phyloP scores from a whole-genome alignment of 2,113 vertebrate genomes.

The Periophthalmus modestus region DNA sequence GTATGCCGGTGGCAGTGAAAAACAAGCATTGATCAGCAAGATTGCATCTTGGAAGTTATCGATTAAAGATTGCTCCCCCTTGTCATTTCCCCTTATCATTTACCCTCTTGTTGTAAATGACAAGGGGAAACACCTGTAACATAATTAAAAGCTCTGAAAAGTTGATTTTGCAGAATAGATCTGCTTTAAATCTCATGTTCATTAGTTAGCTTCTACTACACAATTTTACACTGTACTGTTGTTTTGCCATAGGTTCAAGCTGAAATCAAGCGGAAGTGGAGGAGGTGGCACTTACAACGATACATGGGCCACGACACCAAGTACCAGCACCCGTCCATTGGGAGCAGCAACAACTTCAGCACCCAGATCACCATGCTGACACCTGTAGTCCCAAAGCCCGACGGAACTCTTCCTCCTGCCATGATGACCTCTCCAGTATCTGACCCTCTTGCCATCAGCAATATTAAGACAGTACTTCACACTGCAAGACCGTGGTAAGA shows the following conservation, averaged over 20 bases:
- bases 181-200: too few species aligned
- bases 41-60: too few species aligned
- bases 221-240: neutral
- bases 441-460: slow-evolving; percentile 22
- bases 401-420: slow-evolving; percentile 62
- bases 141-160: too few species aligned
- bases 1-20: too few species aligned
- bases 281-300: slow-evolving; percentile 97
- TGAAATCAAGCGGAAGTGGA: slow-evolving; percentile 98
- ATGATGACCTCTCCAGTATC: slow-evolving; percentile 70
- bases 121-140: too few species aligned
- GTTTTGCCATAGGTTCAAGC: slow-evolving; percentile 84
- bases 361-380: slow-evolving; percentile 98
- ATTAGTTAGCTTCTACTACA: neutral
- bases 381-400: slow-evolving; percentile 94
- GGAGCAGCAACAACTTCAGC: slow-evolving; percentile 95
- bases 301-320: slow-evolving; percentile 95
- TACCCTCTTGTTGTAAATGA: too few species aligned
- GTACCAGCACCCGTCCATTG: slow-evolving; percentile 93
- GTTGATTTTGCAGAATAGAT: too few species aligned
- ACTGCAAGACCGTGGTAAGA: neutral
- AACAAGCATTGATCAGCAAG: too few species aligned
- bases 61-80: too few species aligned
- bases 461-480: neutral
- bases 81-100: too few species aligned